Percentiles rank a stretch among this genome's conserved stretches.
Evolutionary conservation across 2,113 vertebrate genomes (phyloP).

Genomic region (Scopus umbretta): DNA sequence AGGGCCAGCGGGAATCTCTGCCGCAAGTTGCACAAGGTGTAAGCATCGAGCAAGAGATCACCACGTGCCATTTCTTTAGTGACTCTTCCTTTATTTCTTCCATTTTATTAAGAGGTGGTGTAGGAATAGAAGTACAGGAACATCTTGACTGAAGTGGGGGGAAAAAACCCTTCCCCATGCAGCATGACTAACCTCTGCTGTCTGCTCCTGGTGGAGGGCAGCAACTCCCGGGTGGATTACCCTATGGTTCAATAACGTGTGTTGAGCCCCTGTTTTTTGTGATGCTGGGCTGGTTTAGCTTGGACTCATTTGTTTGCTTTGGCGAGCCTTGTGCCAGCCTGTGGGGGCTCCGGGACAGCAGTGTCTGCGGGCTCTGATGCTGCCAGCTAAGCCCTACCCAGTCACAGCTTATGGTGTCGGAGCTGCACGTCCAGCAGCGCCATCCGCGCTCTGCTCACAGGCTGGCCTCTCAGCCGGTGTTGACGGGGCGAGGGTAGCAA

Average conservation of each 20-base stretch:
- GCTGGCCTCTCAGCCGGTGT: neutral
- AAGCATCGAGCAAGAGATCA: neutral
- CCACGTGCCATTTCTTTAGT: neutral
- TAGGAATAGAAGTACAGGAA: neutral
- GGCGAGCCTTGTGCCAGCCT: neutral
- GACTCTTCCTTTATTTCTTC: neutral
- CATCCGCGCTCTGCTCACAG: neutral
- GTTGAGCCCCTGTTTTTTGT: neutral
- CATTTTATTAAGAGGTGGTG: neutral
- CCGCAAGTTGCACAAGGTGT: neutral
- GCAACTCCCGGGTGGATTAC: rapidly evolving
- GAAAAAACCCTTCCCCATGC: rapidly evolving
- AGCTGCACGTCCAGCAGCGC: neutral
- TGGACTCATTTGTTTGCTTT: neutral
- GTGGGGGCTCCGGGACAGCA: neutral
- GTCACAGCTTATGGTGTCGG: neutral
- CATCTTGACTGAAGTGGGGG: neutral
- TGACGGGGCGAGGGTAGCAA: neutral
- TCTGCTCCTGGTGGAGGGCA: neutral
- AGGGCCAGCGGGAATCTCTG: neutral
- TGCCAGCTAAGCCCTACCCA: neutral
- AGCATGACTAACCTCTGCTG: neutral
- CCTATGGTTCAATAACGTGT: rapidly evolving
- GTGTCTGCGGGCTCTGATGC: neutral
- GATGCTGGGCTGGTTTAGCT: neutral